Base-by-base conservation (phyloP, 1,140 invertebrate species). In the Patella vulgata region DNA sequence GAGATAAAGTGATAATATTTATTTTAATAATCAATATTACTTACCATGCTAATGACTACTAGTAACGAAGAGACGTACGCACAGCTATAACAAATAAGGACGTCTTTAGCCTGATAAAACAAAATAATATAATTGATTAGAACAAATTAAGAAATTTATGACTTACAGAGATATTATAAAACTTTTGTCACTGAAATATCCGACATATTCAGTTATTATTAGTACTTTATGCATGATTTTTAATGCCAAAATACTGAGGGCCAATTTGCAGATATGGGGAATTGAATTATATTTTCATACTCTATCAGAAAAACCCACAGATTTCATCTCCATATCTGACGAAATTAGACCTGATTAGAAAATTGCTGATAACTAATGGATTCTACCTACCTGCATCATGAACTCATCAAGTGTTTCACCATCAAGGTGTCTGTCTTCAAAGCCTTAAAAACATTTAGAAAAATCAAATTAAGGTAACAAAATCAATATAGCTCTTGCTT, bases 1-100 rank as follows among this genome's bases (percentile, higher is more conserved):
- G n/a, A n/a, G n/a, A n/a, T n/a, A n/a, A n/a, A n/a, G n/a, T n/a
- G n/a, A n/a, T n/a, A n/a, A n/a, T n/a, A n/a, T n/a, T n/a, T n/a
- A n/a, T n/a, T n/a, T n/a, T n/a, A n/a, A n/a, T n/a, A n/a, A n/a
- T n/a, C n/a, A n/a, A n/a, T n/a, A n/a, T n/a, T 48, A 75, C 76
- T 67, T 74, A 80, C 77, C 69, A 80, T 54, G 51, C 78, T 80
- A 28, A 79, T 69, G 51, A 70, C 70, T 31, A 80, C 68, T 19
- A 80, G 31, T 5, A 80, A 19, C 14, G 78, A 64, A 43, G 73
- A 74, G 17, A 76, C 50, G 21, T 71, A 73, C 6, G 69, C 66
- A 39, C 69, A 68, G 2, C 55, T 60, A 53, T 74, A 80, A 52
- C 73, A 73, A 47, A 75, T 70, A 23, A 80, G 55, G 14, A 76